These are phyloP conservation scores for Caradrina kadenii DNA, from an alignment of 2,888 invertebrate species.

Conservation along the genomic window DNA sequence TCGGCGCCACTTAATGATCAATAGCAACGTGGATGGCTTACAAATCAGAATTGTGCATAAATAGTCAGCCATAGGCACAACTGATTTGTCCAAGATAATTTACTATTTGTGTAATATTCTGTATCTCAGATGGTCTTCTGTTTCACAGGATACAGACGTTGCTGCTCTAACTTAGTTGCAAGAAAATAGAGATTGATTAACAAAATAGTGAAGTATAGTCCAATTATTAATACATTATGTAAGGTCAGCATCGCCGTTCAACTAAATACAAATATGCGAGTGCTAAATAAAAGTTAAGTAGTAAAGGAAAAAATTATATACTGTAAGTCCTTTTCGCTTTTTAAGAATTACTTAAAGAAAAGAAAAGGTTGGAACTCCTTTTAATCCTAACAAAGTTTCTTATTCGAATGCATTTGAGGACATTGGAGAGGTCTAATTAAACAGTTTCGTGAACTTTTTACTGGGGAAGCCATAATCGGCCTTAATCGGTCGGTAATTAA, in stretches of 20 bases:
- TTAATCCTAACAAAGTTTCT: slow-evolving; percentile 63
- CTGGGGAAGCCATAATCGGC: slow-evolving; percentile 68
- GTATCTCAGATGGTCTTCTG: not conserved
- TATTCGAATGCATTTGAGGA: slow-evolving; percentile 61
- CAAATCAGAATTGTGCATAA: slow-evolving; percentile 36
- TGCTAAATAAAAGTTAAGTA: not conserved
- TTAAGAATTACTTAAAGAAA: slow-evolving; percentile 26
- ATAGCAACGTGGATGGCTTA: slow-evolving; percentile 51
- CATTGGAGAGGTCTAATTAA: slow-evolving; percentile 67
- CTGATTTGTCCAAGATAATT: slow-evolving; percentile 16
- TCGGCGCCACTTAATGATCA: slow-evolving; percentile 56
- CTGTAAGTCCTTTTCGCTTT: slow-evolving; percentile 17
- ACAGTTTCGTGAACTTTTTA: slow-evolving; percentile 68
- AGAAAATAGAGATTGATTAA: not conserved
- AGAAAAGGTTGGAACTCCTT: slow-evolving; percentile 2
- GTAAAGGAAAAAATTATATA: not conserved
- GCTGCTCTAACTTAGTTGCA: not conserved
- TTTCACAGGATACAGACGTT: not conserved
- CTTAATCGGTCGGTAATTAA: slow-evolving; percentile 72
- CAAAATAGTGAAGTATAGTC: not conserved
- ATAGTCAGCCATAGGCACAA: slow-evolving; percentile 27
- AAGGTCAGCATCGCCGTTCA: not conserved
- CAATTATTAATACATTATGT: slow-evolving; percentile 15
- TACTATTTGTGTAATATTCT: slow-evolving; percentile 14
- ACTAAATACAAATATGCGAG: not conserved